Percentiles rank a stretch among this genome's conserved stretches.
phyloP scores from a whole-genome alignment of 2,113 vertebrate genomes.

The Euleptes europaea region DNA sequence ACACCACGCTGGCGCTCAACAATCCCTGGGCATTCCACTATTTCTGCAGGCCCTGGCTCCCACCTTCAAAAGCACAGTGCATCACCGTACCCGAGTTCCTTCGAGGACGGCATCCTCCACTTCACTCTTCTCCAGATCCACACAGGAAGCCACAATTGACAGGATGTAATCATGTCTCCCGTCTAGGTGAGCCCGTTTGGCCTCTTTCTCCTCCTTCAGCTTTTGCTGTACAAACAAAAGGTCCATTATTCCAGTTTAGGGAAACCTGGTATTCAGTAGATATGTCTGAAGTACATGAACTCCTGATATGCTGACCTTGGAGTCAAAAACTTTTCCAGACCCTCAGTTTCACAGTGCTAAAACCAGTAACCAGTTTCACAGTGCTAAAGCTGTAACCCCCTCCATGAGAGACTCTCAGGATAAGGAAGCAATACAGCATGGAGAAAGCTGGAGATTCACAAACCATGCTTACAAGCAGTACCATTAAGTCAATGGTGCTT shows the following conservation, averaged over 20 bases:
- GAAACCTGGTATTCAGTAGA: background rate
- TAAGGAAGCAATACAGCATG: too few relatives aligned
- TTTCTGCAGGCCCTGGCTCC: background rate
- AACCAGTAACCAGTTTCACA: background rate
- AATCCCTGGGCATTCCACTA: background rate
- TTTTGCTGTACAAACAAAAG: slow-evolving; percentile 83
- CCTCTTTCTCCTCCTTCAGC: slow-evolving; percentile 90
- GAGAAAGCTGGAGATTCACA: background rate
- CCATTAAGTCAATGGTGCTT: background rate
- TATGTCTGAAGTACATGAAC: background rate
- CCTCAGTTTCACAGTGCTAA: background rate
- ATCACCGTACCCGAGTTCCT: slow-evolving; percentile 82
- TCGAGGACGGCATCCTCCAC: slow-evolving; percentile 92
- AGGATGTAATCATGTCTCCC: slow-evolving; percentile 88
- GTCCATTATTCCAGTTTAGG: background rate
- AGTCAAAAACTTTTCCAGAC: background rate
- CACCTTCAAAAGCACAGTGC: background rate
- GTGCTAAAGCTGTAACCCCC: background rate
- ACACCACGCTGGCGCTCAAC: too few relatives aligned
- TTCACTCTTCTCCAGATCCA: slow-evolving; percentile 83
- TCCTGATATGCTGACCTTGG: background rate
- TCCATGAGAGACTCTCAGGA: background rate
- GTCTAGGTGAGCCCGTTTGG: slow-evolving; percentile 86
- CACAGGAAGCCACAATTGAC: slow-evolving; percentile 82
- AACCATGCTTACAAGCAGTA: too few relatives aligned